Evolutionary conservation across 2,797 vertebrate genomes (phyloP).

Genomic region (Esox masquinongy): DNA sequence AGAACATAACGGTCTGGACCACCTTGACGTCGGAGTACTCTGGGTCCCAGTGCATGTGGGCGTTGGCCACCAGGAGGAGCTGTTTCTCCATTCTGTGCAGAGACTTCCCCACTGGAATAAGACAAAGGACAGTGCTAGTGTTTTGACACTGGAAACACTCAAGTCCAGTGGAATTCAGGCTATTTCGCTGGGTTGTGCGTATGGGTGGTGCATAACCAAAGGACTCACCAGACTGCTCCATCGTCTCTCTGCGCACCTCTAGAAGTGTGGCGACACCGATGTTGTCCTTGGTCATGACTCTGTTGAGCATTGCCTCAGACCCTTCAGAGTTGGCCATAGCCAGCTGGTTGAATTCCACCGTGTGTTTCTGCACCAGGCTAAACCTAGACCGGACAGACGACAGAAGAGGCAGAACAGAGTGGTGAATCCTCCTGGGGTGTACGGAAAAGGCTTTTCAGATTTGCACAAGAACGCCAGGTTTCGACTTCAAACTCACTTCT

Average conservation of each 20-base stretch:
- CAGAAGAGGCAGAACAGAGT: neutral
- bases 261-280: slow-evolving; percentile 85
- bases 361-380: slow-evolving; percentile 86
- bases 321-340: slow-evolving; percentile 89
- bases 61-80: slow-evolving; percentile 86
- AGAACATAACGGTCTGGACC: slow-evolving; percentile 90
- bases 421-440: neutral
- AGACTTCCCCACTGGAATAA: slow-evolving; percentile 77
- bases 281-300: slow-evolving; percentile 90
- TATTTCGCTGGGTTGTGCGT: neutral
- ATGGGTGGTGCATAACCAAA: neutral
- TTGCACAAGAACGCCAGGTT: neutral
- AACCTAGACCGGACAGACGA: slow-evolving; percentile 72
- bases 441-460: neutral
- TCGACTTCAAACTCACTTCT: slow-evolving; percentile 71
- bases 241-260: slow-evolving; percentile 82
- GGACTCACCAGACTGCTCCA: slow-evolving; percentile 68
- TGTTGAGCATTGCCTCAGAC: slow-evolving; percentile 87
- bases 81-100: slow-evolving; percentile 83
- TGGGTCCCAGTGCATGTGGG: slow-evolving; percentile 90
- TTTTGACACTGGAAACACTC: neutral
- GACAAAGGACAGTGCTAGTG: neutral
- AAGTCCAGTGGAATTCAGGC: neutral
- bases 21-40: slow-evolving; percentile 88
- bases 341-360: slow-evolving; percentile 88